Conservation (phyloP, 2,888 invertebrate species). For the Plebejus anna region DNA sequence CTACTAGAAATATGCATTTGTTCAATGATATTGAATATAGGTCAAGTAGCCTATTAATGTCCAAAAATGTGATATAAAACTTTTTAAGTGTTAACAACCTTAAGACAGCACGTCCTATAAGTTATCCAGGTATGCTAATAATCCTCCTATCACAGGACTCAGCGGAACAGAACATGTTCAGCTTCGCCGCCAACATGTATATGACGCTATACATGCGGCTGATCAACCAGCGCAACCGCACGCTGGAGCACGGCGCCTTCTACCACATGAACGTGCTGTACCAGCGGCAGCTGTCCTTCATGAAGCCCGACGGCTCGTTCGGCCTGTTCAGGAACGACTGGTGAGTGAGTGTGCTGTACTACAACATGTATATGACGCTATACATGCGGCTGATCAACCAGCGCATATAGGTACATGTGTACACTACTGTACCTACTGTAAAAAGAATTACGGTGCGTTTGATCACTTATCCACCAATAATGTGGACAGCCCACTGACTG, state of each 20-base stretch:
- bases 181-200: constrained; percentile 96
- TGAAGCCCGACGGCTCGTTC: constrained; percentile 95
- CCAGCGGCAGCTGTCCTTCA: constrained; percentile 93
- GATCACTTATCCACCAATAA: too few species aligned
- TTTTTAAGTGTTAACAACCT: too few species aligned
- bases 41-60: too few species aligned
- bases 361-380: constrained; percentile 80
- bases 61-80: too few species aligned
- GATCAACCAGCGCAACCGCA: constrained; percentile 92
- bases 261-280: constrained; percentile 94
- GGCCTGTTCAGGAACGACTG: constrained; percentile 95
- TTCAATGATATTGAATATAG: too few species aligned
- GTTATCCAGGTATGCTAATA: not conserved
- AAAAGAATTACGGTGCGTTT: too few species aligned
- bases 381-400: constrained; percentile 96
- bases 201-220: constrained; percentile 94
- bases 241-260: constrained; percentile 89
- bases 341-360: constrained; percentile 62
- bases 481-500: too few species aligned
- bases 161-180: constrained; percentile 97
- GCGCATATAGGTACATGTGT: constrained; percentile 61
- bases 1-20: too few species aligned
- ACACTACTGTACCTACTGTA: too few species aligned
- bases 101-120: too few species aligned
- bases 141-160: constrained; percentile 81